Conservation (phyloP, 2,113 vertebrate species). For the Aix galericulata region DNA sequence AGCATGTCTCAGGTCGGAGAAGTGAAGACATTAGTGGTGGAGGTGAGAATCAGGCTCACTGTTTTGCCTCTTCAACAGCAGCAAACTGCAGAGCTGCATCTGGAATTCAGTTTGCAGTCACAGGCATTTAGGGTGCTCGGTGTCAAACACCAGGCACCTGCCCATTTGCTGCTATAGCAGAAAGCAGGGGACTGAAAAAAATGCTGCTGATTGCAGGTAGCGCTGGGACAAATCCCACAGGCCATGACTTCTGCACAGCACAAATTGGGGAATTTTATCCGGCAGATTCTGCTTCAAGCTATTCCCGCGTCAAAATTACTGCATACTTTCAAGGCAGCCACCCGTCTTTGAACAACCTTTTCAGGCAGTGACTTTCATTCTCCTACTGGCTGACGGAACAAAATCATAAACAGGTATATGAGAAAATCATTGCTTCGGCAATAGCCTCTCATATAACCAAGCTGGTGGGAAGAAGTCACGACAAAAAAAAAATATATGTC, state of each 20-base stretch:
- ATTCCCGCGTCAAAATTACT: neutral
- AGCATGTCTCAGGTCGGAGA: neutral
- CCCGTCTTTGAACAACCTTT: neutral
- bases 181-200: neutral
- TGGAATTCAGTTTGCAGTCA: neutral
- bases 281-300: neutral
- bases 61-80: rapidly evolving
- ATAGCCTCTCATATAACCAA: neutral
- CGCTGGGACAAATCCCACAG: neutral
- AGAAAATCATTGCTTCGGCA: constrained; percentile 4
- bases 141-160: neutral
- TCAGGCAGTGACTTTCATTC: neutral
- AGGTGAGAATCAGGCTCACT: neutral
- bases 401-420: neutral
- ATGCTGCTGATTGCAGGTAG: neutral
- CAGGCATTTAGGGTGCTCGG: neutral
- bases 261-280: neutral
- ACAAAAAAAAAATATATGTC: neutral
- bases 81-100: neutral
- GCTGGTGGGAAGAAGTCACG: neutral
- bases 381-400: neutral
- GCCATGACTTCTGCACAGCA: neutral
- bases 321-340: neutral
- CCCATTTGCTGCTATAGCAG: neutral
- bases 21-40: rapidly evolving